Percentiles rank a stretch among this genome's conserved stretches.
phyloP scores from a whole-genome alignment of 2,113 vertebrate genomes.

The Percina caprodes region DNA sequence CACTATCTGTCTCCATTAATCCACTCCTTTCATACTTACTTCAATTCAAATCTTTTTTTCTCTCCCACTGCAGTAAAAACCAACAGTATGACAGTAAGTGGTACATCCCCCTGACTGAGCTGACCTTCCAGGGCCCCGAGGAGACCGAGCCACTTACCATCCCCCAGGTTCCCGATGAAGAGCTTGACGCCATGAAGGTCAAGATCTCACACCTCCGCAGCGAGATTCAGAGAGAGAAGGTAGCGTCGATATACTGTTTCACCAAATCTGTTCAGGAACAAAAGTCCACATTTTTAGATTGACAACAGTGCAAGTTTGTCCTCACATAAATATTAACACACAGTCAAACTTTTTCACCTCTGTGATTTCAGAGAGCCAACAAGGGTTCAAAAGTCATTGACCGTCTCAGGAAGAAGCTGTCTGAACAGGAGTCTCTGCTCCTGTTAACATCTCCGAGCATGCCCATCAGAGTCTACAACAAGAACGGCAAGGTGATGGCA shows the following conservation, averaged over 20 bases:
- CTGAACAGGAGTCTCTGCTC: slow-evolving; percentile 94
- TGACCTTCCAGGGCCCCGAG: slow-evolving; percentile 95
- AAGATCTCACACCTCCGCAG: slow-evolving; percentile 99
- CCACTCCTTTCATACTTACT: background rate
- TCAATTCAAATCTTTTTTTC: background rate
- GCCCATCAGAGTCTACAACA: slow-evolving; percentile 92
- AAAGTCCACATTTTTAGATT: background rate
- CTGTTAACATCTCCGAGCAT: slow-evolving; percentile 94
- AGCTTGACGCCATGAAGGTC: slow-evolving; percentile 95
- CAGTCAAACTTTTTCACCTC: slow-evolving; percentile 12
- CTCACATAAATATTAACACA: background rate
- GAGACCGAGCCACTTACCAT: slow-evolving; percentile 90
- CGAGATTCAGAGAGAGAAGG: slow-evolving; percentile 97
- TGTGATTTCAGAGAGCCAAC: slow-evolving; percentile 89
- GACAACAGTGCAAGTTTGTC: background rate
- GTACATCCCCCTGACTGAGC: slow-evolving; percentile 95
- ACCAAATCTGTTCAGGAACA: background rate
- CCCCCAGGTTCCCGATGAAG: slow-evolving; percentile 94
- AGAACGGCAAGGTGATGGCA: slow-evolving; percentile 91
- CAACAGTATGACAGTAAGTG: slow-evolving; percentile 99
- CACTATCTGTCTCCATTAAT: background rate
- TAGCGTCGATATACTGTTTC: slow-evolving; percentile 54
- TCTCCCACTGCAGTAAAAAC: slow-evolving; percentile 87
- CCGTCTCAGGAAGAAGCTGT: slow-evolving; percentile 96
- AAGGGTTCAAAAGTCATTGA: slow-evolving; percentile 95